phyloP scores from a whole-genome alignment of 2,888 invertebrate genomes.

The Coremacera marginata region DNA sequence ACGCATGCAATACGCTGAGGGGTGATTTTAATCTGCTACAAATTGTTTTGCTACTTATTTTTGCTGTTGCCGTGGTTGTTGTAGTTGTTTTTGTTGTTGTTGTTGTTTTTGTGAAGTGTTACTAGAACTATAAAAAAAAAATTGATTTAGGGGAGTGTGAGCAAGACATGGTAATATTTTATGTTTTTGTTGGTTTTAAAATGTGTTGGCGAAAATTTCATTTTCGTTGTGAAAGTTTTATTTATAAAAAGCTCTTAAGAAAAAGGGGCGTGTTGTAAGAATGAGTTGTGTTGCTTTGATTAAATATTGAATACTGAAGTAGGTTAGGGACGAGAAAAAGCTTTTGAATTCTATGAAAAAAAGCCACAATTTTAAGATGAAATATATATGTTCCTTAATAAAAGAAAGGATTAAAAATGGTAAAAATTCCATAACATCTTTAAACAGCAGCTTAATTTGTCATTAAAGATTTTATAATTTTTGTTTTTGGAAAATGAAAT shows the following conservation, averaged over 20 bases:
- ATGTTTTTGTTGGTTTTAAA: background rate
- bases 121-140: background rate
- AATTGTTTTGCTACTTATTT: conserved; percentile 60
- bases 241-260: no score
- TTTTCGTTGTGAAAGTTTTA: background rate
- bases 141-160: background rate
- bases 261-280: background rate
- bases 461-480: no score
- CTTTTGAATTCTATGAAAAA: no score
- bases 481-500: no score
- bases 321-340: no score
- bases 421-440: no score
- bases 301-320: no score
- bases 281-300: no score
- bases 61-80: conserved; percentile 38
- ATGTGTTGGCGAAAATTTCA: conserved; percentile 8
- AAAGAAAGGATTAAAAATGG: no score
- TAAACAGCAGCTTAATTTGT: no score
- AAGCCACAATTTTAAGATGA: no score
- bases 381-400: no score
- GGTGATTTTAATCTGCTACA: conserved; percentile 68
- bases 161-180: background rate
- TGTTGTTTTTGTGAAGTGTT: background rate
- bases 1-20: conserved; percentile 64
- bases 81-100: conserved; percentile 5